Evolutionary conservation across 2,797 vertebrate genomes (phyloP).

Genomic region (Ambastaia sidthimunki): DNA sequence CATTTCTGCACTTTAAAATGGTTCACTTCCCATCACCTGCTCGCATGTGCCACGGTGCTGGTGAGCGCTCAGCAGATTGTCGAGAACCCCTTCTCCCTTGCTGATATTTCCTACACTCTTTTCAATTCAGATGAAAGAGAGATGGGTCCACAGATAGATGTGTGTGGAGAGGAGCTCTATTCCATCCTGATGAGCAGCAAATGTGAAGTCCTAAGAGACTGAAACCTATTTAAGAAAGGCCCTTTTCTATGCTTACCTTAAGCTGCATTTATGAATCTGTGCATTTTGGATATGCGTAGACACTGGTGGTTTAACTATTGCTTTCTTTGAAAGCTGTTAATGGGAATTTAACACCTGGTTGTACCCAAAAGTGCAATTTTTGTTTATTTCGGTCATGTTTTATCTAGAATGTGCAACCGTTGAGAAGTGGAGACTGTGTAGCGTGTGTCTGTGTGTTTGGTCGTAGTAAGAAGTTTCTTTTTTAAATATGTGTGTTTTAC

Average conservation of each 20-base stretch:
- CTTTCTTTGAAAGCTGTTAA: conserved; percentile 19
- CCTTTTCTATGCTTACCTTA: conserved; percentile 7
- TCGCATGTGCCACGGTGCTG: conserved; percentile 27
- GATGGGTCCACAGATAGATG: conserved; percentile 39
- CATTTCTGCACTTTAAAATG: conserved; percentile 53
- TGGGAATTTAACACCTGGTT: background rate
- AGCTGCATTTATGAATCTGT: conserved; percentile 29
- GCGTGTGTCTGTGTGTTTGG: no score
- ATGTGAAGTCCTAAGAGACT: conserved; percentile 31
- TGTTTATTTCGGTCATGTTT: background rate
- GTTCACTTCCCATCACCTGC: conserved; percentile 50
- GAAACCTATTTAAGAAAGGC: conserved; percentile 26
- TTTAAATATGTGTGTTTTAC: background rate
- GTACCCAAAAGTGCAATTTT: background rate
- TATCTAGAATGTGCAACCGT: background rate
- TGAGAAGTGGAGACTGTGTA: background rate
- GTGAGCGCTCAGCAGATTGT: conserved; percentile 25
- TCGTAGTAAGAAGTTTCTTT: no score
- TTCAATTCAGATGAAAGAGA: conserved; percentile 44
- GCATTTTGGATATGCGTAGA: background rate
- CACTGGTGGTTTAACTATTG: background rate
- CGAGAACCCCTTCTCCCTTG: conserved; percentile 18
- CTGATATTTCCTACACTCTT: conserved; percentile 1
- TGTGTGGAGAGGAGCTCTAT: conserved; percentile 26
- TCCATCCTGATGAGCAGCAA: conserved; percentile 38